These are phyloP conservation scores for Centroberyx gerrardi DNA, from an alignment of 2,797 vertebrate genomes.

Conservation along the genomic window DNA sequence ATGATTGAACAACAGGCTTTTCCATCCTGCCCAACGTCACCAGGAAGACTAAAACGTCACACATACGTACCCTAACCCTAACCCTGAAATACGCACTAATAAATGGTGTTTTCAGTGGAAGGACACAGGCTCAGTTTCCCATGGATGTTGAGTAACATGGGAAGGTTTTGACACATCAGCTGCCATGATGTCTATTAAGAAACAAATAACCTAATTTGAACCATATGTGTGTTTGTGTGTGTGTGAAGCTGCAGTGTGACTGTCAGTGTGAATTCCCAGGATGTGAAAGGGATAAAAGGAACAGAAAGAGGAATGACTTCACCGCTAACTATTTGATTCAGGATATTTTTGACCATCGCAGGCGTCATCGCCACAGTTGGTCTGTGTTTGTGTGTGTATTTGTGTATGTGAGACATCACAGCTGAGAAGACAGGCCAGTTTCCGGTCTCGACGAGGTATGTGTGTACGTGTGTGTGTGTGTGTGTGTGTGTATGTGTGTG, in stretches of 20 bases:
- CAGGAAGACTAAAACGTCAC: slow-evolving; percentile 55
- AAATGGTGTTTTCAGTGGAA: slow-evolving; percentile 37
- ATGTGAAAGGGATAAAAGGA: slow-evolving; percentile 35
- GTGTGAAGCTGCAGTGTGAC: background rate
- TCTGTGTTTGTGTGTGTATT: slow-evolving; percentile 65
- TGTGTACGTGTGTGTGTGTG: slow-evolving; percentile 21
- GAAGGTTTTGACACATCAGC: slow-evolving; percentile 1
- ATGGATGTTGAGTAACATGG: slow-evolving; percentile 52
- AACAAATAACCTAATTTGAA: slow-evolving; percentile 5
- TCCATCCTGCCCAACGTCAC: slow-evolving; percentile 45
- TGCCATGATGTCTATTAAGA: background rate
- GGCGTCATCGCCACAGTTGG: slow-evolving; percentile 75
- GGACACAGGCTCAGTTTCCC: slow-evolving; percentile 18
- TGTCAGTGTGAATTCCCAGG: slow-evolving; percentile 36
- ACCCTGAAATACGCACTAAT: slow-evolving; percentile 31
- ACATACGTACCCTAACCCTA: too few relatives aligned
- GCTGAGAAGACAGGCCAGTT: slow-evolving; percentile 69
- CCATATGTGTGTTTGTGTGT: background rate
- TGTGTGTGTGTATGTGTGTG: slow-evolving; percentile 2
- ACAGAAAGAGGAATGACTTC: slow-evolving; percentile 53
- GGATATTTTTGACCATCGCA: slow-evolving; percentile 70
- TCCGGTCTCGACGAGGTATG: slow-evolving; percentile 54
- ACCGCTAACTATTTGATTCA: slow-evolving; percentile 46
- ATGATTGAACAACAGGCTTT: slow-evolving; percentile 26
- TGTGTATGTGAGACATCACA: slow-evolving; percentile 73